A percentile compares a stretch with the other conserved stretches of the same genome.
These are phyloP conservation scores for Aricia agestis DNA, from an alignment of 1,140 invertebrate species.

Conservation along the genomic window DNA sequence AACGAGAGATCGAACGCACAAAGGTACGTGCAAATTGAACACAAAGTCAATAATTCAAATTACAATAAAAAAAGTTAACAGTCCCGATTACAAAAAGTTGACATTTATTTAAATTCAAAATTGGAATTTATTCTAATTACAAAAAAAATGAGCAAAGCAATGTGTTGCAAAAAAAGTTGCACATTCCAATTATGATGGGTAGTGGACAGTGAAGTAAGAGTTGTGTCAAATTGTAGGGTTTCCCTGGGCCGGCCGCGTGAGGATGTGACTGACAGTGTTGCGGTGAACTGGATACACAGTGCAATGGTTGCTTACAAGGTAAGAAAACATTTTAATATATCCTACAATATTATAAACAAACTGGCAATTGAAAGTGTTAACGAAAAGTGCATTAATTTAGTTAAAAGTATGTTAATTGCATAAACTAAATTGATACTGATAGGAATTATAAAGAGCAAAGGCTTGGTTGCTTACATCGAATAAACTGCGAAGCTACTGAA, in stretches of 20 bases:
- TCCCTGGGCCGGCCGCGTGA: slow-evolving; percentile 34
- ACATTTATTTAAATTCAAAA: no score
- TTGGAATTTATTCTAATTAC: no score
- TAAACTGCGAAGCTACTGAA: no score
- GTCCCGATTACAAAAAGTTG: no score
- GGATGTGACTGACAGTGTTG: slow-evolving; percentile 36
- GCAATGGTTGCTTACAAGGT: slow-evolving; percentile 18
- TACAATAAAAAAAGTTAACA: no score
- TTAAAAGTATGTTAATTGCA: no score
- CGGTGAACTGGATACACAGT: slow-evolving; percentile 31
- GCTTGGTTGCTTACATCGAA: no score
- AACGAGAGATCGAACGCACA: slow-evolving; percentile 51
- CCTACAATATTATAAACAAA: no score
- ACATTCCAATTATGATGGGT: slow-evolving; percentile 41
- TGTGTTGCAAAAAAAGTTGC: slow-evolving; percentile 7
- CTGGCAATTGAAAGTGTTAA: no score
- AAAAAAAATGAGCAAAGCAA: neutral
- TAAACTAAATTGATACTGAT: no score
- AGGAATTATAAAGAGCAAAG: no score
- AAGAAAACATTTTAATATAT: neutral
- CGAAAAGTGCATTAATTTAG: no score
- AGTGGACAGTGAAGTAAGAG: slow-evolving; percentile 46
- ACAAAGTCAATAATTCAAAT: neutral
- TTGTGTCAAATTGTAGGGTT: slow-evolving; percentile 68
- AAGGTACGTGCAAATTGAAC: neutral